Evolutionary conservation across 2,888 invertebrate genomes (phyloP), one percentile per base, ranked within the genome.

Genomic region (Drosophila falleni): DNA sequence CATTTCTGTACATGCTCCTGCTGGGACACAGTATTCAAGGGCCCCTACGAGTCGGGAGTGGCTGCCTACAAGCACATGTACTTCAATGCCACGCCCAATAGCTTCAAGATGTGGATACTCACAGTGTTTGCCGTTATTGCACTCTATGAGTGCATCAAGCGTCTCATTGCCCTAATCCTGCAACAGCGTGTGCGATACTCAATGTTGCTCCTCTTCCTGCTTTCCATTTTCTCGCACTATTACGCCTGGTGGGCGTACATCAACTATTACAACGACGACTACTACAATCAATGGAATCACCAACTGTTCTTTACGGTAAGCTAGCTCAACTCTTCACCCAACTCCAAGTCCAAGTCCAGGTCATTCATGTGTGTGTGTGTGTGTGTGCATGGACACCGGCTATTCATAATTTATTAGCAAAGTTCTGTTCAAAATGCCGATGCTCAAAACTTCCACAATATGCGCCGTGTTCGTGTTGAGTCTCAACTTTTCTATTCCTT

Each of bases 21-120:
- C 90, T 96, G 96, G 95, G 96, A 96, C 88, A 96, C 96, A 0
- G 94, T 96, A 8, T 96, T 96, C 88, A 96, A 96, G 94, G 96
- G 95, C 13, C 94, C 95, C 11, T 95, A 95, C 85, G 95, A 95
- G 90, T 94, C 94, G 29, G 95, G 95, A n/a, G 93, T 95, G 70
- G 95, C 95, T 42, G 94, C 95, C 23, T 95, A 95, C 87, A 95
- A 95, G 87, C 95, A 95, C 89, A 94, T 95, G 92, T 95, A 95
- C 91, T 95, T 95, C 91, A 95, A 95, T 91, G 95, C 95, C 46
- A 95, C 95, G 13, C 92, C 93, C 46, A 95, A 95, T 78, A 94
- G 94, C 31, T 92, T 95, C 72, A 95, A 95, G 93, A 95, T 95
- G 91, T 95, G 95, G 95, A 90, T 94, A 33, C 87, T 94, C 19